Conservation (phyloP, 2,888 invertebrate species). For the Chloroclystis v-ata region DNA sequence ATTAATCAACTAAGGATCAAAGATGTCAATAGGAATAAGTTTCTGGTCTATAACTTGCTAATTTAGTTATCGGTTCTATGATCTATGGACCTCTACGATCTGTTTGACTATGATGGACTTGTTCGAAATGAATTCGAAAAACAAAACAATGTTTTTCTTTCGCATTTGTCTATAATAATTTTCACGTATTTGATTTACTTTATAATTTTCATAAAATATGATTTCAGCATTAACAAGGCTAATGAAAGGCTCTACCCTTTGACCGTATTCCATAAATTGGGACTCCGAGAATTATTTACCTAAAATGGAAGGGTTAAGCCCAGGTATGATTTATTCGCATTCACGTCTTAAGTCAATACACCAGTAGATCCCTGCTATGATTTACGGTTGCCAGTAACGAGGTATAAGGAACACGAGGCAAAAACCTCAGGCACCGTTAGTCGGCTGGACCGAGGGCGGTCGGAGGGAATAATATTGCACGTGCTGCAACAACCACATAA, state of each 20-base stretch:
- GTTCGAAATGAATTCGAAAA: neutral
- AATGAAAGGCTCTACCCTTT: too few relatives aligned
- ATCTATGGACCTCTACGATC: neutral
- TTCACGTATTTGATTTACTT: too few relatives aligned
- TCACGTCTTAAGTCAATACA: constrained; percentile 2
- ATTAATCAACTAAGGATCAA: constrained; percentile 45
- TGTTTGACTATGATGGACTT: neutral
- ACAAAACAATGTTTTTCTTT: neutral
- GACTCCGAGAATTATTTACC: too few relatives aligned
- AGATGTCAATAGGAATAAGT: constrained; percentile 36
- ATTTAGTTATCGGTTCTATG: too few relatives aligned
- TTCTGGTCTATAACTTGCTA: too few relatives aligned
- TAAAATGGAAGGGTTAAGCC: neutral
- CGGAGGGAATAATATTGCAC: constrained; percentile 11
- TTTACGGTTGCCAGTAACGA: constrained; percentile 26
- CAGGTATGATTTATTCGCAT: constrained; percentile 1
- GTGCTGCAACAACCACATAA: constrained; percentile 1
- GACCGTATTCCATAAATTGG: too few relatives aligned
- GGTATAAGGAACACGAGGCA: constrained; percentile 29
- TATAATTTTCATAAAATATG: too few relatives aligned
- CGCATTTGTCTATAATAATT: too few relatives aligned
- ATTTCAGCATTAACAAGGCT: too few relatives aligned
- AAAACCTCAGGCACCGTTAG: constrained; percentile 47
- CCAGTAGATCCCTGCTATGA: constrained; percentile 7
- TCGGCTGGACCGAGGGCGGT: constrained; percentile 27